Evolutionary conservation across 64 coral and sea anemone genomes (phyloP), one percentile per base, ranked within the genome.

Genomic region (Stichodactyla mertensii): DNA sequence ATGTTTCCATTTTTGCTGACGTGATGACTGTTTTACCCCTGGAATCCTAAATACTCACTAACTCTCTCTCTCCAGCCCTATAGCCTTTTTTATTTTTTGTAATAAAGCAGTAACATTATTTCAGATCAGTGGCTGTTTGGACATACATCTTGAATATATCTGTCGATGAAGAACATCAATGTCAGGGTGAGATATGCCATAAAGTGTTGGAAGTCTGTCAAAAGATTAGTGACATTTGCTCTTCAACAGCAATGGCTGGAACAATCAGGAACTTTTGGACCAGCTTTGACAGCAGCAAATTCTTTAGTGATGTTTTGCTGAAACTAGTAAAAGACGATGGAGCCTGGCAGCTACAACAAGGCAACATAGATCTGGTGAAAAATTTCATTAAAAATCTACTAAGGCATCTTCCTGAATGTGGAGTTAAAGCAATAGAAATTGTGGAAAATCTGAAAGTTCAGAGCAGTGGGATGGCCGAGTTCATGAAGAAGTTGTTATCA

Each of bases 351-450:
- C 36, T 45, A 45, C 36, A 70, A 52, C 5, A 10, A 60, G 61
- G 51, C 10, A 84, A 60, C 23, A n/a, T 20, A 4, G 23, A 64
- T 67, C 45, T 89, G 16, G 55, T 89, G 66, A 62, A 77, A 78
- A 83, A 8, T 2, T 89, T 95, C 24, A 59, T 95, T 81, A 55
- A 84, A 20, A 74, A 92, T 83, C 77, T 92, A 5, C 36, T 64
- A 45, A 79, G 71, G 78, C 45, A 28, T 22, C 20, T 86, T 52
- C 90, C 93, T 12, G 5, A 81, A 45, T 83, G 89, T 89, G 87
- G 87, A 52, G 77, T 89, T 6, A 28, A 45, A 20, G 87, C 91
- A 0, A 28, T 86, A 1, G 60, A 86, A 45, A 60, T 92, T 31
- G 74, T 86, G 51, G 62, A 62, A 62, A 52, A 16, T 16, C 78